phyloP scores from a whole-genome alignment of 2,113 vertebrate species.

The Chrysochloris asiatica region DNA sequence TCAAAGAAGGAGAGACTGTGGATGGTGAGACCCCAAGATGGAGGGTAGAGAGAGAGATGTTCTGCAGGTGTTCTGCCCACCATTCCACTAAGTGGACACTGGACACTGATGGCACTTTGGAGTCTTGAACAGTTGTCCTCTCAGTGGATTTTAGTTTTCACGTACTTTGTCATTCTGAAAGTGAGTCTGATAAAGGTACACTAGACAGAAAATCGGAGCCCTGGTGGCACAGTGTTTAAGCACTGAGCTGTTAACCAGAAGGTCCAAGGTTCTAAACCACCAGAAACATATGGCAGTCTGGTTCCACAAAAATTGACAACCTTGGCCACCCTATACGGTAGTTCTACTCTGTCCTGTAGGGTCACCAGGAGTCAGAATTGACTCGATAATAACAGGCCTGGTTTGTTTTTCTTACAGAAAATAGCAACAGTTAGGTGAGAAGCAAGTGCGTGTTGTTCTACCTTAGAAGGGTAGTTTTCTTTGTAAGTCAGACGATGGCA shows the following conservation, averaged over 20 bases:
- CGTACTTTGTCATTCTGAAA: background rate
- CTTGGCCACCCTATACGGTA: background rate
- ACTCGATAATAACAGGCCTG: background rate
- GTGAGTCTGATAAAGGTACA: background rate
- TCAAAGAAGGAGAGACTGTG: background rate
- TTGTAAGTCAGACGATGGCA: background rate
- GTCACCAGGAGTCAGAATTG: background rate
- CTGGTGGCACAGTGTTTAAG: background rate
- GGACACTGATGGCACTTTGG: background rate
- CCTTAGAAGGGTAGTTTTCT: background rate
- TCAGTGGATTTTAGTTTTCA: background rate
- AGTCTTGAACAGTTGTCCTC: background rate
- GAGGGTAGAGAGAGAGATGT: background rate
- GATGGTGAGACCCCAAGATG: no score
- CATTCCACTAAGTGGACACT: accelerated
- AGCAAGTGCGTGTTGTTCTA: background rate
- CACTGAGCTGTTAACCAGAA: no score
- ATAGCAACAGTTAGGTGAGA: background rate
- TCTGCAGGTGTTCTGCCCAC: background rate
- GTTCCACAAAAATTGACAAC: background rate
- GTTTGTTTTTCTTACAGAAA: background rate
- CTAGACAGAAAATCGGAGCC: background rate
- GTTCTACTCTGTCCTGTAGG: background rate
- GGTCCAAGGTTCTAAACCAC: background rate
- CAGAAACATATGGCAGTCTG: background rate